Base-by-base conservation (phyloP, 2,113 vertebrate species). In the Nematolebias whitei region DNA sequence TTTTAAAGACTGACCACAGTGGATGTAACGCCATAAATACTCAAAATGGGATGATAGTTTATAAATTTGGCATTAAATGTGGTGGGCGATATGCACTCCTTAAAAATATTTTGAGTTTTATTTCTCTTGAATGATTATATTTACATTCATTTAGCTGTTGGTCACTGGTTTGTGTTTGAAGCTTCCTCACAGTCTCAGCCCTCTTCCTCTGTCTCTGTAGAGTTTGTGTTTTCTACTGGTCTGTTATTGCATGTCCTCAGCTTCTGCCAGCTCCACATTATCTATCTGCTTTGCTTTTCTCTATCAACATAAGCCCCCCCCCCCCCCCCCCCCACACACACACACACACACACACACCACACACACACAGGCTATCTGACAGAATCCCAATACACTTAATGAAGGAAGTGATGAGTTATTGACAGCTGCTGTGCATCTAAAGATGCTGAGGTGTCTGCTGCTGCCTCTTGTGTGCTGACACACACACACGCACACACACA, bases 331-430 rank as follows among this genome's bases (percentile, higher is more conserved):
- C 51, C 44, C 43, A 71, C 16, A 57, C 38, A 20, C 52, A 49
- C 24, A 51, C 63, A 70, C 69, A 64, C 45, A 38, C 50, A 52
- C 26, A 43, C 43, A 45, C 35, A 61, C 51, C 52, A 53, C 47
- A 40, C 63, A 70, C 69, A 64, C 54, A 24, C 71, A 59, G 12
- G 32, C 52, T 39, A 40, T 63, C 53, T 77, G 82, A 82, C 52
- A 19, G 5, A 40, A 63, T 78, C 80, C 78, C 82, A 75, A 91
- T 90, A 84, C 22, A 44, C 81, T 85, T 92, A 90, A 90, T 88
- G 88, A 89, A 85, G 82, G 84, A 64, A 84, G 77, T 90, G 88
- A 91, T 92, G 88, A 91, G 87, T 78, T 93, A 92, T 91, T 90
- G 90, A 92, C 87, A 89, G 56, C 20, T 62, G 65, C 65, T 54